These are phyloP conservation scores for Echinarachnius parma DNA, from an alignment of 53 echinoderm and acorn worm genomes.

Conservation along the genomic window DNA sequence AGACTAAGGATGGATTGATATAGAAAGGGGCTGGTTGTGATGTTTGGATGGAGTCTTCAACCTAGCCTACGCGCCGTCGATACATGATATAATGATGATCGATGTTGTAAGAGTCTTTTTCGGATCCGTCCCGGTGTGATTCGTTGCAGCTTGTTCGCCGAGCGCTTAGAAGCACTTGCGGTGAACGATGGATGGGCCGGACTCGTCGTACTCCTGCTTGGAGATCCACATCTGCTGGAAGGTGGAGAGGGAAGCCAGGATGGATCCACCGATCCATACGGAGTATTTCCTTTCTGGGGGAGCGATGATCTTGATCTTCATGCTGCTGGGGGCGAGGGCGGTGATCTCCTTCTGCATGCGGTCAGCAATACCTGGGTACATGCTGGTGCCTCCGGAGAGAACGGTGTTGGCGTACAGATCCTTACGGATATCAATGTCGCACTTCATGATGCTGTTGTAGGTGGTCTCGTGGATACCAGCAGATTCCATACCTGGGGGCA, in stretches of 20 bases:
- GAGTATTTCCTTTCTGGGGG: constrained; percentile 79
- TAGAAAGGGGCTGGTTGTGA: background rate
- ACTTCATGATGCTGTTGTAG: constrained; percentile 99
- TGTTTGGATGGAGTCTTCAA: constrained; percentile 6
- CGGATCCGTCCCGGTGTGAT: constrained; percentile 34
- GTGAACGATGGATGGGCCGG: constrained; percentile 80
- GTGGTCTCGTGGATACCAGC: constrained; percentile 98
- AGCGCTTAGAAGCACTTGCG: constrained; percentile 86
- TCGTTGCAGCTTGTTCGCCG: no score
- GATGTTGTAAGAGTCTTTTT: constrained; percentile 35
- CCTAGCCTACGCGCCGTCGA: constrained; percentile 47
- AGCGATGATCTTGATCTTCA: constrained; percentile 75
- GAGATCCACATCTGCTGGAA: constrained; percentile 86
- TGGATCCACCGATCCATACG: constrained; percentile 82
- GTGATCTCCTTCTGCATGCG: constrained; percentile 99
- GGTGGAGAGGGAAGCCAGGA: constrained; percentile 73
- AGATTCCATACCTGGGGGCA: constrained; percentile 91
- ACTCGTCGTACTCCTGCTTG: constrained; percentile 78
- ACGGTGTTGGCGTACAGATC: constrained; percentile 99
- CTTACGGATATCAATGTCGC: constrained; percentile 99
- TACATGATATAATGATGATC: no score
- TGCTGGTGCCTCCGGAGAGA: constrained; percentile 97
- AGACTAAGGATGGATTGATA: constrained; percentile 7
- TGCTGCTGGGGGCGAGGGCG: constrained; percentile 89
- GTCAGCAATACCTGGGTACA: constrained; percentile 99